Evolutionary conservation across 2,888 invertebrate genomes (phyloP).

Genomic region (Andricus curvator): DNA sequence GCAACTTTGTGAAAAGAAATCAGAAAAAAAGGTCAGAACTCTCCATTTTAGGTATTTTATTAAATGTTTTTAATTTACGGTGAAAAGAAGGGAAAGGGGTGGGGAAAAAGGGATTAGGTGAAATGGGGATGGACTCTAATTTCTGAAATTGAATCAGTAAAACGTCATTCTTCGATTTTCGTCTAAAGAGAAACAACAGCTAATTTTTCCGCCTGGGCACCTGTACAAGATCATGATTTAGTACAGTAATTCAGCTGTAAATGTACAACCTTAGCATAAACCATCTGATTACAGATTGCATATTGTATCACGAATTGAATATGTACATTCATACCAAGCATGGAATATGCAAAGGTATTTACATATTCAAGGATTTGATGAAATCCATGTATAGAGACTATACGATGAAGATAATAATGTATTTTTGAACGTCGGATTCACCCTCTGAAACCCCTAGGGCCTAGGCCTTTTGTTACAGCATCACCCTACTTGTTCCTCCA

Average conservation of each 20-base stretch:
- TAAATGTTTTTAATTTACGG: too few species aligned
- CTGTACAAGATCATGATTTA: too few species aligned
- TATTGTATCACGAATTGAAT: conserved; percentile 17
- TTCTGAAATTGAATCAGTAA: too few species aligned
- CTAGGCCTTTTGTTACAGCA: not conserved
- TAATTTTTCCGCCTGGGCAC: too few species aligned
- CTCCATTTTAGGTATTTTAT: too few species aligned
- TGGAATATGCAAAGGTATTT: conserved; percentile 9
- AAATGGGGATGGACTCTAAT: too few species aligned
- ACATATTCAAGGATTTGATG: conserved; percentile 22
- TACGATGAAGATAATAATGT: conserved; percentile 1
- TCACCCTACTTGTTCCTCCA: not conserved
- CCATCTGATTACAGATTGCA: conserved; percentile 13
- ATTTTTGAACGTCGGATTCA: not conserved
- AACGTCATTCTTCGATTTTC: too few species aligned
- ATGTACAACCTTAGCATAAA: not conserved
- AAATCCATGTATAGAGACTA: not conserved
- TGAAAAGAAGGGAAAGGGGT: too few species aligned
- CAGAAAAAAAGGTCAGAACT: too few species aligned
- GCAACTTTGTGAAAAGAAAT: too few species aligned
- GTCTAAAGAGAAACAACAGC: too few species aligned
- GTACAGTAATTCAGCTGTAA: conserved; percentile 1
- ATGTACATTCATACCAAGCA: conserved; percentile 13
- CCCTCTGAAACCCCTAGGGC: not conserved
- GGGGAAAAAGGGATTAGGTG: too few species aligned